Percentiles rank a stretch among this genome's conserved stretches.
phyloP scores from a whole-genome alignment of 2,797 vertebrate genomes.

The Thalassophryne amazonica region DNA sequence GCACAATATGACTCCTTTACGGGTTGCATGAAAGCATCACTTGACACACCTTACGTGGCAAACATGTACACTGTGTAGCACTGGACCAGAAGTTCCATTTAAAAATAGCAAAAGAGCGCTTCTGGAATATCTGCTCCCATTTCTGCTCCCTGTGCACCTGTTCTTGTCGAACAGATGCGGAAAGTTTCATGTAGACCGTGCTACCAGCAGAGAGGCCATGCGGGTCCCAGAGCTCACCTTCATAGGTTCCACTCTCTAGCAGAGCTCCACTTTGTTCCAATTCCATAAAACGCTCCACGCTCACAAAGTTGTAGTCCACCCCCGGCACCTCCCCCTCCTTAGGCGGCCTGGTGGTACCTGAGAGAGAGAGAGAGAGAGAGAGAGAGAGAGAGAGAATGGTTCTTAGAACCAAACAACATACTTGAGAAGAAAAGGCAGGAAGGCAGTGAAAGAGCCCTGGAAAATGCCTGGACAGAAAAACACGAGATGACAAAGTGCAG shows the following conservation, averaged over 20 bases:
- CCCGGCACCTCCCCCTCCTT: conserved; percentile 98
- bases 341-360: conserved; percentile 98
- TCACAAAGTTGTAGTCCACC: conserved; percentile 99
- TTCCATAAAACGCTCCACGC: conserved; percentile 99
- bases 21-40: conserved; percentile 26
- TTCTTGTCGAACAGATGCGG: conserved; percentile 17
- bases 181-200: no score
- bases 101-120: conserved; percentile 30
- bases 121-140: conserved; percentile 12
- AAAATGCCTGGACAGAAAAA: conserved; percentile 32
- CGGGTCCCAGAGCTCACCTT: conserved; percentile 82
- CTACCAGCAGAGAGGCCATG: conserved; percentile 1
- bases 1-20: no score
- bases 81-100: conserved; percentile 1
- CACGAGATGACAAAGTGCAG: conserved; percentile 43
- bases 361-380: neutral
- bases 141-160: conserved; percentile 26
- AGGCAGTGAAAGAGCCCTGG: conserved; percentile 40
- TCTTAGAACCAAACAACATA: conserved; percentile 60
- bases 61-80: neutral
- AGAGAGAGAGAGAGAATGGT: conserved; percentile 21
- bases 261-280: conserved; percentile 98
- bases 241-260: conserved; percentile 98
- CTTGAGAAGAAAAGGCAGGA: conserved; percentile 70
- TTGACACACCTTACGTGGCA: conserved; percentile 22